Evolutionary conservation across 2,888 invertebrate genomes (phyloP).

Genomic region (Panzeria rudis): DNA sequence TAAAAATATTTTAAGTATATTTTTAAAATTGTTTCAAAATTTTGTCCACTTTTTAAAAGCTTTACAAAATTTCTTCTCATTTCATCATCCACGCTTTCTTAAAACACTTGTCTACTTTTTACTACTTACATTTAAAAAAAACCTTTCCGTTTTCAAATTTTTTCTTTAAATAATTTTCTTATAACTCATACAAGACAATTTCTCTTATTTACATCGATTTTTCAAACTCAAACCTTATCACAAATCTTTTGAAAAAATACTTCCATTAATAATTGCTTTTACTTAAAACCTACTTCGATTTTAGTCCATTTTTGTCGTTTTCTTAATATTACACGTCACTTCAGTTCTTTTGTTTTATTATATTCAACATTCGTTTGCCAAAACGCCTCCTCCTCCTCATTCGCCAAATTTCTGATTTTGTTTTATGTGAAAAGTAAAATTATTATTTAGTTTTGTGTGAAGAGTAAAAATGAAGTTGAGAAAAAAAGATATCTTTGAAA

Average conservation of each 20-base stretch:
- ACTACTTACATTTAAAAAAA: constrained; percentile 57
- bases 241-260: constrained; percentile 64
- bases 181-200: constrained; percentile 17
- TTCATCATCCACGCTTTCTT: constrained; percentile 22
- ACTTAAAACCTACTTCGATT: constrained; percentile 63
- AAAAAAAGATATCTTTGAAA: neutral
- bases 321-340: constrained; percentile 60
- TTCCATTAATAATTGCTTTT: constrained; percentile 51
- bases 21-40: constrained; percentile 69
- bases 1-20: constrained; percentile 71
- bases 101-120: constrained; percentile 45
- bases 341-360: constrained; percentile 62
- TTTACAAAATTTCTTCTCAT: constrained; percentile 46
- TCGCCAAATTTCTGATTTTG: constrained; percentile 47
- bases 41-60: constrained; percentile 57
- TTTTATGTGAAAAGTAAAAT: constrained; percentile 66
- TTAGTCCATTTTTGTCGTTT: constrained; percentile 52
- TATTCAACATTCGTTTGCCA: constrained; percentile 69
- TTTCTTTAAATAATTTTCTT: constrained; percentile 33
- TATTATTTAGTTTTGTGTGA: neutral
- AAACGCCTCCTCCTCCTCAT: constrained; percentile 67
- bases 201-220: constrained; percentile 21
- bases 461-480: neutral
- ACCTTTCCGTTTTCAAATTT: constrained; percentile 45
- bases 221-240: constrained; percentile 72